These are phyloP conservation scores for Halisarca cf. caerulea DNA, from an alignment of 37 sponge, comb jelly and placozoan species.

Conservation along the genomic window DNA sequence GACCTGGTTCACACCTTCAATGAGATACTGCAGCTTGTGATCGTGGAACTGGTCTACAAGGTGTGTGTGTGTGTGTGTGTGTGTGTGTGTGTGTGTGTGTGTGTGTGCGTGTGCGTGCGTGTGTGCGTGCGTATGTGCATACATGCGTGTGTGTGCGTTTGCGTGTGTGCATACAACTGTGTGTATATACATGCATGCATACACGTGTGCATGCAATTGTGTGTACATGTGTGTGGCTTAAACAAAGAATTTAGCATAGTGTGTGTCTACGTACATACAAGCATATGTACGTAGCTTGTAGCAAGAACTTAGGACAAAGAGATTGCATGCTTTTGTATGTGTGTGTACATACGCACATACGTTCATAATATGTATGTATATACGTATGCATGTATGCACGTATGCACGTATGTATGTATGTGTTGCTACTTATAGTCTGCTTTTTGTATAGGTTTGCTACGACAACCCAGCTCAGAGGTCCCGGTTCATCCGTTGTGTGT, in stretches of 20 bases:
- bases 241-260: too few relatives aligned
- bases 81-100: not conserved
- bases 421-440: not conserved
- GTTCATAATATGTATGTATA: not conserved
- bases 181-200: too few relatives aligned
- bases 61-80: conserved; percentile 32
- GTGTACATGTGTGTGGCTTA: too few relatives aligned
- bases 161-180: not conserved
- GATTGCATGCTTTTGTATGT: conserved; percentile 29
- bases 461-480: conserved; percentile 88
- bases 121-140: not conserved
- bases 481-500: conserved; percentile 95
- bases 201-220: too few relatives aligned
- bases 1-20: conserved; percentile 95
- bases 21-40: conserved; percentile 98
- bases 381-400: not conserved
- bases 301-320: too few relatives aligned
- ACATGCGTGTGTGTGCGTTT: not conserved
- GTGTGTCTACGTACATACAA: too few relatives aligned
- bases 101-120: not conserved
- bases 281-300: too few relatives aligned
- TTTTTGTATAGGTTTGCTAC: conserved; percentile 80
- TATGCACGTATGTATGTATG: not conserved
- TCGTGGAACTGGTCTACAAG: conserved; percentile 99
- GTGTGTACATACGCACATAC: not conserved